Percentiles rank a stretch among this genome's conserved stretches.
These are phyloP conservation scores for Tineola bisselliella DNA, from an alignment of 2,888 invertebrate genomes.

Conservation along the genomic window DNA sequence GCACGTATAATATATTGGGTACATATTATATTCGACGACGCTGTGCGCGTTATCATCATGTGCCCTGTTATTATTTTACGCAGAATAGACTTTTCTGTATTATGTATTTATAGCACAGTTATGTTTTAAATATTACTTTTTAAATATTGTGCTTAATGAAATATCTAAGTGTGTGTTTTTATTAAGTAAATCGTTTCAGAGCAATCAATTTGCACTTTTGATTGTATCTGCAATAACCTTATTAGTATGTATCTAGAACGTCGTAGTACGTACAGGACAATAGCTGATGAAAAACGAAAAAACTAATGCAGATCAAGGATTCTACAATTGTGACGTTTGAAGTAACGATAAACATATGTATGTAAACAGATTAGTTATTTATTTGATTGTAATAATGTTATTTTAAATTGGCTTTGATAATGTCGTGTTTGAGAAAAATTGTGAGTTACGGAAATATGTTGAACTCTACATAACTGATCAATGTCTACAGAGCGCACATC, in stretches of 20 bases:
- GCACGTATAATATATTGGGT: background rate
- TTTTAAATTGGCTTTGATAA: background rate
- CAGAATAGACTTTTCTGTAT: background rate
- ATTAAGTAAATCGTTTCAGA: background rate
- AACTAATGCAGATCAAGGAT: slow-evolving; percentile 8
- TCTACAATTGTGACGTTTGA: background rate
- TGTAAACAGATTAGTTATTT: background rate
- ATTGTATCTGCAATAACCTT: background rate
- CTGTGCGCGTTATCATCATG: background rate
- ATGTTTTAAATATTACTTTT: too few species aligned
- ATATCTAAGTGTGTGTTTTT: too few species aligned
- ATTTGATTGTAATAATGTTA: too few species aligned
- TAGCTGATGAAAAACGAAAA: slow-evolving; percentile 7
- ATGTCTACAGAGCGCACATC: slow-evolving; percentile 2
- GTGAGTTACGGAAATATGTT: background rate
- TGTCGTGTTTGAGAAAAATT: background rate
- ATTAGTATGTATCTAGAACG: slow-evolving; percentile 1
- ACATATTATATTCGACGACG: background rate
- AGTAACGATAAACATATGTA: background rate
- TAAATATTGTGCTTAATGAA: too few species aligned
- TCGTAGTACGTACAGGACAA: background rate
- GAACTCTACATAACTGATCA: slow-evolving; percentile 1
- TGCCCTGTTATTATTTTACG: background rate
- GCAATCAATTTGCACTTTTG: background rate
- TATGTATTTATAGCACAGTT: background rate